phyloP scores from a whole-genome alignment of 2,888 invertebrate genomes.

The Notocelia uddmanniana region DNA sequence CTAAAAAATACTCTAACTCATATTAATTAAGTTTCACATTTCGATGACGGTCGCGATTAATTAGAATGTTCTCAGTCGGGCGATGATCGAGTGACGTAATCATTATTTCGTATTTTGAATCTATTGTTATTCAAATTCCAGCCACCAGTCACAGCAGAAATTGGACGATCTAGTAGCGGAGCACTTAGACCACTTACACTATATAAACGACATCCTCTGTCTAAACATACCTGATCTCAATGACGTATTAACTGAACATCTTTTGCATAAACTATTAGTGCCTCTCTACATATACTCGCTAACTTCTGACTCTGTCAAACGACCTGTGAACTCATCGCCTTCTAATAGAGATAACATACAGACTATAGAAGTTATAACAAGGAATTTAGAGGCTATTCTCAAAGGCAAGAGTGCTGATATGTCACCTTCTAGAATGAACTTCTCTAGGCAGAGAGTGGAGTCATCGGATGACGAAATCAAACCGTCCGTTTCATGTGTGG shows the following conservation, averaged over 20 bases:
- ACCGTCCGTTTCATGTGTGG: constrained; percentile 94
- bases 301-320: constrained; percentile 76
- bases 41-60: not conserved
- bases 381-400: constrained; percentile 88
- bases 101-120: constrained; percentile 43
- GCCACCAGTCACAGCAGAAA: constrained; percentile 95
- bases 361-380: constrained; percentile 87
- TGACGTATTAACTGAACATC: constrained; percentile 96
- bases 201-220: constrained; percentile 97
- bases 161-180: constrained; percentile 98
- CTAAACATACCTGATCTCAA: constrained; percentile 97
- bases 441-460: constrained; percentile 71
- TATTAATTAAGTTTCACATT: not conserved
- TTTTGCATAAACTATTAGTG: constrained; percentile 96
- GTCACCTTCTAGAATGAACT: constrained; percentile 74
- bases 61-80: constrained; percentile 29
- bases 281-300: constrained; percentile 97
- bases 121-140: constrained; percentile 73
- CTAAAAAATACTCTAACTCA: not conserved
- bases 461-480: constrained; percentile 84
- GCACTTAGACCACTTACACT: constrained; percentile 98
- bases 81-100: not conserved
- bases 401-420: constrained; percentile 85
- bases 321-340: constrained; percentile 66
- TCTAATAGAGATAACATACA: constrained; percentile 78